Evolutionary conservation across 2,113 vertebrate species (phyloP), one percentile per base, ranked within the genome.

Genomic region (Lamprotornis superbus): DNA sequence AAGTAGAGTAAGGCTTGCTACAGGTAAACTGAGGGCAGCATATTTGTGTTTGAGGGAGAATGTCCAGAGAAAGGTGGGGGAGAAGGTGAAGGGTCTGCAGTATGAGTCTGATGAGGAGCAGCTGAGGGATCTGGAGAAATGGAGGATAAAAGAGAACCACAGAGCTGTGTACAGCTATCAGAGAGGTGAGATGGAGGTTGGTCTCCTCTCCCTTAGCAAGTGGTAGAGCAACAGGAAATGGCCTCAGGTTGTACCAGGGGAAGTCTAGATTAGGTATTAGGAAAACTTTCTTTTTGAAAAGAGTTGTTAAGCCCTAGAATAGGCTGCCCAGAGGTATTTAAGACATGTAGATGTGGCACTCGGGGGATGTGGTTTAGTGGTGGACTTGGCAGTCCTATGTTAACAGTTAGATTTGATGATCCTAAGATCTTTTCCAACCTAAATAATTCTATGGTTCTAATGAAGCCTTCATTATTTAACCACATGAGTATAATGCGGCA

Each of bases 181-280:
- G 59, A 44, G 21, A 40, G 17, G 11, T 12, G n/a, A 49, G 35
- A 14, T 47, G 3, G 11, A 16, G 7, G 5, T 39, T 0, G 0
- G 25, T 35, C 17, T 31, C 7, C 52, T n/a, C 5, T 40, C 4
- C 14, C 30, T 19, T 35, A 25, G 15, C 6, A 61, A 46, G 23
- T 9, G 7, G 5, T 25, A 69, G 30, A 10, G 24, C 14, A 76
- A 42, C 7, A 63, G 30, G 15, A 42, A 56, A 49, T 42, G 21
- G 25, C 30, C 17, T 75, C 11, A 39, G 33, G 23, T 68, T 67
- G 46, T 7, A 35, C 39, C 11, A 40, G 20, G 6, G 5, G 14
- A 61, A 5, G 14, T 83, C 83, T 31, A 61, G 24, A 9, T 40
- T 40, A 7, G 24, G 5, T 37, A 14, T 37, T 61, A 42, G 31